Base-by-base conservation (phyloP, 2,113 vertebrate genomes). In the Cavia aperea region DNA sequence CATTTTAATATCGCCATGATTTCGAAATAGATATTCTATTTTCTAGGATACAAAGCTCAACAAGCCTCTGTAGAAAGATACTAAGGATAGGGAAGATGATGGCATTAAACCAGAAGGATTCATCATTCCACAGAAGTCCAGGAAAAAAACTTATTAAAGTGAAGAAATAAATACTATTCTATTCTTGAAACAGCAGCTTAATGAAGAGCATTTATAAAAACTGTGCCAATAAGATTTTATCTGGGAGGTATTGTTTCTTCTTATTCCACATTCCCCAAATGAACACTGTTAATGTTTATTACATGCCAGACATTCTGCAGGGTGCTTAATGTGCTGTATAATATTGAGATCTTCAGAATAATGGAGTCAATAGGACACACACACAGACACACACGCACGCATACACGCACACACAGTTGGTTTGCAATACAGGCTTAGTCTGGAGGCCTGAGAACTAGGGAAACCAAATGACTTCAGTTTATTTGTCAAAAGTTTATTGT, bases 201-300 rank as follows among this genome's bases (percentile, higher is more conserved):
- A 72, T 70, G 39, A 82, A n/a, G 31, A 63, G 51, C 23, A 81
- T 93, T 91, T 75, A 4, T 75, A 24, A 84, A 92, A 93, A 51
- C 51, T 72, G 89, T 84, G 23, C 87, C 56, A 90, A 43, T 75
- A 54, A 54, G 19, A 36, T 63, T 93, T 93, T 77, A 63, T 82
- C 26, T 75, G 84, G 23, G 18, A 86, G 19, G 3, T 54, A 14
- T n/a, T 46, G 83, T 92, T 86, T 72, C 39, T 62, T 92, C 73
- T 43, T 85, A 66, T 39, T 56, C 31, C n/a, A 12, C 15, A 21
- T 79, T 92, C 14, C 7, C 51, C 18, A 89, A 49, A 33, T 79
- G 39, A 84, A 73, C 39, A 54, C 39, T 33, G n/a, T 49, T 54
- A 19, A 9, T 62, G 16, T 88, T 68, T 56, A 39, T 26, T 15